Base-by-base conservation (phyloP, 2,113 vertebrate genomes). In the Caranx melampygus region DNA sequence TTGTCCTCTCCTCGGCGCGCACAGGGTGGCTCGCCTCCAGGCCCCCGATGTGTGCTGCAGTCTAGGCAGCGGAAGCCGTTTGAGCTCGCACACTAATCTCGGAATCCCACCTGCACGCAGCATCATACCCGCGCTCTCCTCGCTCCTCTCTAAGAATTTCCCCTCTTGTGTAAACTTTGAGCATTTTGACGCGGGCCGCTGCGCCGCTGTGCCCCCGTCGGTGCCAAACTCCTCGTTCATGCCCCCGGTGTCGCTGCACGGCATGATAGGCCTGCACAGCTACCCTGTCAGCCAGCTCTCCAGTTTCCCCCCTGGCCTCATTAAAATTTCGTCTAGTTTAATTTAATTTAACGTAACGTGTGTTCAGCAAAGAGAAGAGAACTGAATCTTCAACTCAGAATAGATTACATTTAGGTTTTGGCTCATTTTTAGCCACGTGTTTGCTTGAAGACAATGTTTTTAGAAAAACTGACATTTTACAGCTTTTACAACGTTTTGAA, bases 91-190 rank as follows among this genome's bases (percentile, higher is more conserved):
- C 52, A 67, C 63, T 21, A 6, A 57, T 20, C 60, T 68, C 37
- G 58, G 54, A 37, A 65, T 74, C n/a, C 75, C 89, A 61, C 87
- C 89, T 61, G 88, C 86, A 0, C 81, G 81, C 86, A 83, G 78
- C 68, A 80, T 94, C 21, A 75, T 91, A 26, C 94, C 95, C 3
- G 87, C 90, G 20, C 89, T 94, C 21, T 92, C 93, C 52, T 91
- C 91, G 12, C 86, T 94, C 11, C 81, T 95, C 72, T 90, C 86
- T 60, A 87, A 92, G 74, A 87, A 16, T 16, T 84, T 90, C 35
- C 78, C 91, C 15, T 82, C 92, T 0, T 78, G 86, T 45, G 57
- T 89, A 3, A 55, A 51, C 3, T 80, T 89, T 37, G 90, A 92
- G 15, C 84, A 31, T 21, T 75, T 91, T 12, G 71, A 79, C 40